phyloP scores from a whole-genome alignment of 2,797 vertebrate genomes.

The Amblyopsis hoosieri region DNA sequence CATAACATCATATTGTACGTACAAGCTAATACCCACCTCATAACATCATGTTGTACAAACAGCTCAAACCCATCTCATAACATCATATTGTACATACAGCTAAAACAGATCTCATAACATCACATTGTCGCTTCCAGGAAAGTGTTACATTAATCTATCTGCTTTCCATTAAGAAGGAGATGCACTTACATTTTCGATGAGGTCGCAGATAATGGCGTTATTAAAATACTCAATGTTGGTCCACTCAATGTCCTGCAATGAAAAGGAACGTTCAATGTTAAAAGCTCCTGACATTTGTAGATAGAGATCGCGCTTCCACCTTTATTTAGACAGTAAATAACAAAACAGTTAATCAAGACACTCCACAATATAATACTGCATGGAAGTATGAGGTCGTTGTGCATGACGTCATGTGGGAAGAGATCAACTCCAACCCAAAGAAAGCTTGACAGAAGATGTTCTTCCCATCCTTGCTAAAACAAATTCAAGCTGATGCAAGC shows the following conservation, averaged over 20 bases:
- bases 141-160: slow-evolving; percentile 2
- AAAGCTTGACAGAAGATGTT: no score
- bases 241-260: slow-evolving; percentile 94
- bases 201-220: slow-evolving; percentile 96
- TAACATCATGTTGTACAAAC: no score
- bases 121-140: not conserved
- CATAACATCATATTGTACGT: no score
- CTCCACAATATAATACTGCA: not conserved
- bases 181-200: slow-evolving; percentile 98
- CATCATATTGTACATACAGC: no score
- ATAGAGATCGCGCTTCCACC: not conserved
- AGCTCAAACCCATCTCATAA: no score
- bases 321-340: slow-evolving; percentile 6
- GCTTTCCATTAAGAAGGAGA: slow-evolving; percentile 6
- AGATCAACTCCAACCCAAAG: no score
- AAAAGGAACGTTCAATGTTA: slow-evolving; percentile 20
- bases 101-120: no score
- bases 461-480: no score
- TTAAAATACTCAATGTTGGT: slow-evolving; percentile 99
- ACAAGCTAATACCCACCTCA: no score
- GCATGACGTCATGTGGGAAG: slow-evolving; percentile 4
- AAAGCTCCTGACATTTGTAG: no score
- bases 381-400: no score
- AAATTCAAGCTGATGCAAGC: no score
- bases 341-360: not conserved